These are phyloP conservation scores for Manduca sexta DNA, from an alignment of 1,140 invertebrate species.

Conservation along the genomic window DNA sequence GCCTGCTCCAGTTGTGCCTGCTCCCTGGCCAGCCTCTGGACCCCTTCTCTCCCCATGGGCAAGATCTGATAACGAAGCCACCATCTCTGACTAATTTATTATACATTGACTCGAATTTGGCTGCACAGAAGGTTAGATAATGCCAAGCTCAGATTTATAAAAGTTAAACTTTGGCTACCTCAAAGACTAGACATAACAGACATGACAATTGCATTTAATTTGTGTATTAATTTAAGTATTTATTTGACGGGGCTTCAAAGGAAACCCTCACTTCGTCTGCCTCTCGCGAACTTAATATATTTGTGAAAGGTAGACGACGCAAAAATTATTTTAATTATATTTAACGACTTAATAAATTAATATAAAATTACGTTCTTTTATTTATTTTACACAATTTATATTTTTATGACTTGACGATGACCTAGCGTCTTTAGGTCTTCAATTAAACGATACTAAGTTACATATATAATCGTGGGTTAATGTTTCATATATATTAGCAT, in stretches of 20 bases:
- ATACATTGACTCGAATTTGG: background rate
- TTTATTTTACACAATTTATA: too few species aligned
- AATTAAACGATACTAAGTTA: too few species aligned
- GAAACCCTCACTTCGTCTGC: constrained; percentile 37
- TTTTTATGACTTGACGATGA: too few species aligned
- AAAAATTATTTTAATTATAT: constrained; percentile 8
- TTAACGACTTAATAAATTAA: constrained; percentile 27
- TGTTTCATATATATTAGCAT: too few species aligned
- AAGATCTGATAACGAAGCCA: constrained; percentile 59
- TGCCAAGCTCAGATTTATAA: background rate
- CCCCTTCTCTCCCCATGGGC: constrained; percentile 59
- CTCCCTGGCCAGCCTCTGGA: constrained; percentile 51
- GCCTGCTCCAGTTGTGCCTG: constrained; percentile 47
- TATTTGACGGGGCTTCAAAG: background rate
- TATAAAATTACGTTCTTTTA: background rate
- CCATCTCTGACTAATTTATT: constrained; percentile 27
- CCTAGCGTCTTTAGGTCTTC: too few species aligned
- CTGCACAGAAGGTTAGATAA: too few species aligned
- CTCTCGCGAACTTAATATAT: constrained; percentile 36
- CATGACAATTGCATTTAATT: constrained; percentile 1
- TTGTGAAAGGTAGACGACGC: constrained; percentile 57
- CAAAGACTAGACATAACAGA: constrained; percentile 3
- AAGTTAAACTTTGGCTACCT: constrained; percentile 6
- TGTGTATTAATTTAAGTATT: background rate
- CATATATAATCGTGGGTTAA: too few species aligned